Base-by-base conservation (phyloP, 1,140 invertebrate species). In the Mactra quadrangularis region DNA sequence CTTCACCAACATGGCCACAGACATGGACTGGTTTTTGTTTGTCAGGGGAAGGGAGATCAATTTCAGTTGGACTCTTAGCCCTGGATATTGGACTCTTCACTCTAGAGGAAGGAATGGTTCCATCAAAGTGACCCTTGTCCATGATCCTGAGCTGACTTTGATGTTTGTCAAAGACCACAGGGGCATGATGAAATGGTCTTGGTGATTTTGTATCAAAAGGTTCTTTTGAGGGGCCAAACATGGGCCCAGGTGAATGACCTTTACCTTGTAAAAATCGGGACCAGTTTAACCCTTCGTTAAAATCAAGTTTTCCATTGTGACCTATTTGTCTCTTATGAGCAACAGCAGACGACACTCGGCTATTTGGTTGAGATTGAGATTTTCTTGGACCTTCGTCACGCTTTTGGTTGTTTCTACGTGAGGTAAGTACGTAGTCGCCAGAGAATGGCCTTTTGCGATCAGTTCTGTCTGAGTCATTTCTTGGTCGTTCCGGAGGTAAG, bases 311-410 rank as follows among this genome's bases (percentile, higher is more conserved):
- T 3, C 76, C 76, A 70, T 79, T 79, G n/a, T 79, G 62, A 9
- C 76, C 76, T 27, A 79, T 79, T 33, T 79, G 76, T n/a, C 62
- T 41, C 29, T 79, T 79, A 50, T 79, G 76, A 45, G 22, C 13
- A 35, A 45, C 29, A 38, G 76, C 76, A 79, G 76, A 79, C 25
- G 76, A 79, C n/a, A 70, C 76, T 6, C 76, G 60, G 45, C 76
- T 79, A 4, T 31, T 52, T 57, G 76, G 76, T 27, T 79, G 62
- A 55, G 76, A 79, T 35, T 79, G 76, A 15, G 76, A 79, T 47
- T 79, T 79, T 47, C 76, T 68, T 38, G 50, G 33, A 13, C 41
- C 62, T 35, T 70, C 41, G 50, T 79, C 64, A 53, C 64, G 19
- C 45, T 66, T 68, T 25, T 62, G 47, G 9, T 29, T 57, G 33